Percentiles rank a stretch among this genome's conserved stretches.
Evolutionary conservation across 2,113 vertebrate species (phyloP).

Genomic region (Sinocyclocheilus anshuiensis): DNA sequence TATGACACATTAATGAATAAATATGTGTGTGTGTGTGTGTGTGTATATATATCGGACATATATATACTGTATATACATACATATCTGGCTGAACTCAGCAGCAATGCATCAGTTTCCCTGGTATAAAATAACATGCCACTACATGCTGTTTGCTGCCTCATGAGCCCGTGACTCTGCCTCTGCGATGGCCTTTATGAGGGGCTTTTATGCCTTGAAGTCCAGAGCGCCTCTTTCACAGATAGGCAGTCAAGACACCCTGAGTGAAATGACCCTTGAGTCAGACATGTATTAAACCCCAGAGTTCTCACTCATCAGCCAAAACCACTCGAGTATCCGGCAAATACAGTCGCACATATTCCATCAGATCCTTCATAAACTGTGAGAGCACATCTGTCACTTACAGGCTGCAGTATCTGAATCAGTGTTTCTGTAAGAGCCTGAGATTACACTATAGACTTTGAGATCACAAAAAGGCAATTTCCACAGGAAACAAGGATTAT

Average conservation of each 20-base stretch:
- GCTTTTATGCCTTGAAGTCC: slow-evolving; percentile 29
- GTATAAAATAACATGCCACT: too few species aligned
- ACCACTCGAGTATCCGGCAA: background rate
- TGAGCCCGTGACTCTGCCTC: too few species aligned
- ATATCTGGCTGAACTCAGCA: too few species aligned
- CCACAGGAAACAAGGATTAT: background rate
- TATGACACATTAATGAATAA: too few species aligned
- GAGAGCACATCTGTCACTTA: background rate
- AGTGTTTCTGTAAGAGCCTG: background rate
- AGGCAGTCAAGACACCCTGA: slow-evolving; percentile 14
- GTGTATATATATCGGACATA: too few species aligned
- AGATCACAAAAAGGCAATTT: background rate
- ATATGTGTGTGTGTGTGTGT: too few species aligned
- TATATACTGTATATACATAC: too few species aligned
- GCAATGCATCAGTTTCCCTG: too few species aligned
- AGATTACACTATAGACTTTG: background rate
- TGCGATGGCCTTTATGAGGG: slow-evolving; percentile 20
- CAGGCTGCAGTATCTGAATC: background rate
- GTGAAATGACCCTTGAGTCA: slow-evolving; percentile 16
- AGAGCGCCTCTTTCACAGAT: slow-evolving; percentile 21
- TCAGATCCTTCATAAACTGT: background rate
- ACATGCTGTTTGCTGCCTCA: too few species aligned
- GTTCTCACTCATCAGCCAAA: background rate
- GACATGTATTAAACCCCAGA: background rate
- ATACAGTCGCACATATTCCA: background rate